These are phyloP conservation scores for Callipepla californica DNA, from an alignment of 2,113 vertebrate species.

Conservation along the genomic window DNA sequence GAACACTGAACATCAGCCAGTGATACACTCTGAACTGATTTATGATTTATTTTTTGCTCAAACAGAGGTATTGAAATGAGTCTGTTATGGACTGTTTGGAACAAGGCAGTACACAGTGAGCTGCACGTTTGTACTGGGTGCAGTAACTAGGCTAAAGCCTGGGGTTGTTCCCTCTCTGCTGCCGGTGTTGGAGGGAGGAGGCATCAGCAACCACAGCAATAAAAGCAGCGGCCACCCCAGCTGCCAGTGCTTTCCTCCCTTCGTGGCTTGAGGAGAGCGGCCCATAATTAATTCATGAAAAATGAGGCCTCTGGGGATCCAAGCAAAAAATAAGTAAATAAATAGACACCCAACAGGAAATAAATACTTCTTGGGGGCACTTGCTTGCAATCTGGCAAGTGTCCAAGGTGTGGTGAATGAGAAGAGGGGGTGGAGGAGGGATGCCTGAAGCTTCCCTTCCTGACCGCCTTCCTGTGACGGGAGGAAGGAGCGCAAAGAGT, in stretches of 20 bases:
- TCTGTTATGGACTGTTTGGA: neutral
- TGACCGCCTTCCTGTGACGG: neutral
- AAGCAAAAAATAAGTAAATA: neutral
- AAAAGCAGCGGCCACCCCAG: constrained; percentile 56
- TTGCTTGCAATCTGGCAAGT: neutral
- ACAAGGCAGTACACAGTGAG: neutral
- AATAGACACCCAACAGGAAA: constrained; percentile 66
- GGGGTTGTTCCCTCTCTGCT: neutral
- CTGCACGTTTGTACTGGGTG: neutral
- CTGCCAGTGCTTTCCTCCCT: constrained; percentile 67
- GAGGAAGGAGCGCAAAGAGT: neutral
- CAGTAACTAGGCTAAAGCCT: neutral
- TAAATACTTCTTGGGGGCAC: constrained; percentile 69
- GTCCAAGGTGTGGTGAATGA: neutral
- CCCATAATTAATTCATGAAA: constrained; percentile 81
- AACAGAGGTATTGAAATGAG: neutral
- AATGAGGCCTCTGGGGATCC: constrained; percentile 52
- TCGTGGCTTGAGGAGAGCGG: constrained; percentile 42
- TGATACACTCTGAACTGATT: neutral
- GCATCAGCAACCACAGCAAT: constrained; percentile 70
- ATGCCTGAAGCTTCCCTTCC: neutral
- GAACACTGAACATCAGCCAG: neutral
- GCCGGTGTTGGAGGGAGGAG: constrained; percentile 17
- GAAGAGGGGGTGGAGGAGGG: neutral
- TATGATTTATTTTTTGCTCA: neutral